Evolutionary conservation across 1,140 invertebrate genomes (phyloP).

Genomic region (Parapsyche elsis): DNA sequence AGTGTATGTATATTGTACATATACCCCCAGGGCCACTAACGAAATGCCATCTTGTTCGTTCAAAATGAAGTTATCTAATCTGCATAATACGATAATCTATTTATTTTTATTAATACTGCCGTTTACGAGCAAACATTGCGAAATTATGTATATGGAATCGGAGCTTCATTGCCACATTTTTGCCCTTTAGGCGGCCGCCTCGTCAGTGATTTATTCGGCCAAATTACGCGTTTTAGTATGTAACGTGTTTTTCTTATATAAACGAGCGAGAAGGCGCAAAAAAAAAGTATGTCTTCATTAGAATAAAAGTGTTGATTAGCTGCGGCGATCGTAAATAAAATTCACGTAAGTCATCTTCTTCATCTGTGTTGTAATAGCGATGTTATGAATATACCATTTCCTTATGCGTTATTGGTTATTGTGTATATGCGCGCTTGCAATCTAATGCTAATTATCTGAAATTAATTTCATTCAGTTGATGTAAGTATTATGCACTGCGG

Average conservation of each 20-base stretch:
- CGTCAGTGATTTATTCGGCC: background rate
- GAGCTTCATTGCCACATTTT: slow-evolving; percentile 9
- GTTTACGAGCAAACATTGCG: background rate
- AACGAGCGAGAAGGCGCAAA: background rate
- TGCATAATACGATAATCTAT: slow-evolving; percentile 5
- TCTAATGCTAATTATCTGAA: too few relatives aligned
- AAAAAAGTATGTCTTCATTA: background rate
- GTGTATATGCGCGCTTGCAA: background rate
- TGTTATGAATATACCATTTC: background rate
- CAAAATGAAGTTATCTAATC: slow-evolving; percentile 20
- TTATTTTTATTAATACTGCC: background rate
- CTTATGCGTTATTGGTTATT: background rate
- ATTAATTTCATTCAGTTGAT: too few relatives aligned
- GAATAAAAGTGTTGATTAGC: slow-evolving; percentile 8
- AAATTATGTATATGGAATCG: background rate
- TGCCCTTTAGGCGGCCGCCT: background rate
- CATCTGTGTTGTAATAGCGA: background rate
- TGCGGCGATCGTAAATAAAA: background rate
- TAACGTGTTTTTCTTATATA: background rate
- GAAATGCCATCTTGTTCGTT: too few relatives aligned
- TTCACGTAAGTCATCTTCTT: background rate
- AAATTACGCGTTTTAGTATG: slow-evolving; percentile 10
- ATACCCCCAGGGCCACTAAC: too few relatives aligned
- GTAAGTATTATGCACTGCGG: too few relatives aligned
- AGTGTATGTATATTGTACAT: too few relatives aligned